Conservation (phyloP, 2,888 invertebrate genomes). For the Xylota sylvarum region DNA sequence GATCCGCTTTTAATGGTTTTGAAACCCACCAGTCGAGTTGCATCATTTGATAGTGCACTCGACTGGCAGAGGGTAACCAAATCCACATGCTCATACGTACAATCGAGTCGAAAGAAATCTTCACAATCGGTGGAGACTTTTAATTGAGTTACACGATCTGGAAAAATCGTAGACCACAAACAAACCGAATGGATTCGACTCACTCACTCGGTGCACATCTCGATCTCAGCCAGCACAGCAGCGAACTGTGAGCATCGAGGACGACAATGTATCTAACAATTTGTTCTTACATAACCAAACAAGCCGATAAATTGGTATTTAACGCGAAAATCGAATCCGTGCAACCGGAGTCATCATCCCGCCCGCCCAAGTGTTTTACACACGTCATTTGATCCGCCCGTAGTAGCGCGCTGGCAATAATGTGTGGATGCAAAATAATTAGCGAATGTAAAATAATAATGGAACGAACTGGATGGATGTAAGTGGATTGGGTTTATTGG, state of each 20-base stretch:
- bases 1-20: slow-evolving; percentile 57
- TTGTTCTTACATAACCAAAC: slow-evolving; percentile 67
- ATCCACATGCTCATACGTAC: slow-evolving; percentile 7
- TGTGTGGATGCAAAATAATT: slow-evolving; percentile 58
- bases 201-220: slow-evolving; percentile 3
- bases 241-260: slow-evolving; percentile 27
- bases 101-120: slow-evolving; percentile 17
- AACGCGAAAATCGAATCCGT: slow-evolving; percentile 57
- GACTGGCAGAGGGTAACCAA: slow-evolving; percentile 12
- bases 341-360: slow-evolving; percentile 53
- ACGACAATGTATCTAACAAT: slow-evolving; percentile 65
- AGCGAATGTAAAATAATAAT: slow-evolving; percentile 55
- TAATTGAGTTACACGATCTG: slow-evolving; percentile 72
- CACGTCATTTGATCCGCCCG: slow-evolving; percentile 66
- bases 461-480: slow-evolving; percentile 37
- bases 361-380: slow-evolving; percentile 62
- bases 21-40: slow-evolving; percentile 41
- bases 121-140: slow-evolving; percentile 25
- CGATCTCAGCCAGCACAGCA: background rate
- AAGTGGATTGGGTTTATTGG: slow-evolving; percentile 41
- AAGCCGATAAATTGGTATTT: slow-evolving; percentile 66
- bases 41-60: slow-evolving; percentile 32
- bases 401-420: background rate
- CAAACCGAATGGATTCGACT: slow-evolving; percentile 54
- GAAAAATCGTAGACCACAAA: slow-evolving; percentile 60